These are phyloP conservation scores for Serrognathus titanus DNA, from an alignment of 2,888 invertebrate species.

Conservation along the genomic window DNA sequence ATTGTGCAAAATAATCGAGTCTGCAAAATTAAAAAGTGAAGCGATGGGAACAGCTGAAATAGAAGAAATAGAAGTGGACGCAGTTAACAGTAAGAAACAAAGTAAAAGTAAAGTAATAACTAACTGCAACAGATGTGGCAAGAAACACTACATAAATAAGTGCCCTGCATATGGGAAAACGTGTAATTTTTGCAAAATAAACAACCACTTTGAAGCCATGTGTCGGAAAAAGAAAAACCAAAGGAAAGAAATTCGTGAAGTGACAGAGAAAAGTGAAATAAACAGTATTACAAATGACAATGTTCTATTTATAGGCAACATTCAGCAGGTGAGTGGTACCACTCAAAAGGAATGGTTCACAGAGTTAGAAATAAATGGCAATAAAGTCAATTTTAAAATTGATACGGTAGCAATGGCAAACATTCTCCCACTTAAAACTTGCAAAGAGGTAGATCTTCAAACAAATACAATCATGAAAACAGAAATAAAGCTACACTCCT, in stretches of 20 bases:
- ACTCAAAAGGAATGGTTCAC: no score
- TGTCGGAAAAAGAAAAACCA: background rate
- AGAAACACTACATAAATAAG: background rate
- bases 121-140: background rate
- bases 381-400: conserved; percentile 10
- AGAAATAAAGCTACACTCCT: no score
- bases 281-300: background rate
- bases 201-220: background rate
- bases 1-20: conserved; percentile 16
- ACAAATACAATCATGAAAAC: no score
- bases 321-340: background rate
- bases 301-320: background rate
- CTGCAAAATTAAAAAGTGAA: background rate
- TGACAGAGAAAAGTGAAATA: no score
- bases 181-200: background rate
- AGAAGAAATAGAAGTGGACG: conserved; percentile 9
- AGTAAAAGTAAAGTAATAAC: background rate
- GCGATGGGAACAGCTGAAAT: background rate
- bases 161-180: background rate
- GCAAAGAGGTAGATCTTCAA: no score
- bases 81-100: conserved; percentile 4
- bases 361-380: background rate
- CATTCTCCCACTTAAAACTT: conserved; percentile 6
- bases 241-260: no score
- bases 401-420: conserved; percentile 19